phyloP scores from a whole-genome alignment of 2,113 vertebrate genomes.

The Passer montanus region DNA sequence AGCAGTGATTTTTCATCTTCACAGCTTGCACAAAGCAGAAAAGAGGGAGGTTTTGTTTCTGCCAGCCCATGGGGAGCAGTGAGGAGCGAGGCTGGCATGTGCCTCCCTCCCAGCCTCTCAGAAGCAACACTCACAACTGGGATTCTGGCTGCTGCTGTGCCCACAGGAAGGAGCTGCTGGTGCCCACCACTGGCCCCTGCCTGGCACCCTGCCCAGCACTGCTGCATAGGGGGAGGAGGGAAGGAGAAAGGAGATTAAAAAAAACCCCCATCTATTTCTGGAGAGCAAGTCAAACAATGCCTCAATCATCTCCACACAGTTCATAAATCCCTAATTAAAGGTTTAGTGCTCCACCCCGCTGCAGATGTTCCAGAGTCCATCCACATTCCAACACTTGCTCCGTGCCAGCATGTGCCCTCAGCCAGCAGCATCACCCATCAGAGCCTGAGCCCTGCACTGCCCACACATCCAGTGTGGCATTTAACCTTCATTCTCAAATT shows the following conservation, averaged over 20 bases:
- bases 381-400: neutral
- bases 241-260: neutral
- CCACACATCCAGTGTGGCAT: neutral
- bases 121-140: neutral
- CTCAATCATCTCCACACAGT: conserved; percentile 22
- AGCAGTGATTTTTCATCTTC: neutral
- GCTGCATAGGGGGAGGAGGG: neutral
- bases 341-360: neutral
- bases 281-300: conserved; percentile 52
- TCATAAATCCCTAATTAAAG: conserved; percentile 52
- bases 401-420: neutral
- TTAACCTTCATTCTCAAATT: neutral
- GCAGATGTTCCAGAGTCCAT: conserved; percentile 47
- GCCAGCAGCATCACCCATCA: neutral
- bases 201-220: neutral
- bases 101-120: neutral
- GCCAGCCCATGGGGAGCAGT: neutral
- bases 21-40: neutral
- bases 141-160: neutral
- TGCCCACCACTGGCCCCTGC: neutral
- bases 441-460: neutral
- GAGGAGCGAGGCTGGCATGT: neutral
- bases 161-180: neutral
- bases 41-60: neutral
- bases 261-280: neutral